Evolutionary conservation across 2,888 invertebrate species (phyloP).

Genomic region (Pristionchus mayeri): DNA sequence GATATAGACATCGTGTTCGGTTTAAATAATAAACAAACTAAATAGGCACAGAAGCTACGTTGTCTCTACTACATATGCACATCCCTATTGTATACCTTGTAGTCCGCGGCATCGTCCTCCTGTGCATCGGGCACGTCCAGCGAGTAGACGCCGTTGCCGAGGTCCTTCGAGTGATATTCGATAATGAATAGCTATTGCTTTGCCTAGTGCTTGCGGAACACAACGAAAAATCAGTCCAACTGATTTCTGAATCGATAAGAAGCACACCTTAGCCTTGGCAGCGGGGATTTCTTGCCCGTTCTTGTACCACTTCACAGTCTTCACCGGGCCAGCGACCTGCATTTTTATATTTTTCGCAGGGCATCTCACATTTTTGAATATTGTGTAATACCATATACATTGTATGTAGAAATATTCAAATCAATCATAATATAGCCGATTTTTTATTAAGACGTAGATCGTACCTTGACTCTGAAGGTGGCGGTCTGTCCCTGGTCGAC

Average conservation of each 20-base stretch:
- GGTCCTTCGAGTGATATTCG: background rate
- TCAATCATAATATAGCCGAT: too few relatives aligned
- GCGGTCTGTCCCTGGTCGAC: conserved; percentile 89
- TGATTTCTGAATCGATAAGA: too few relatives aligned
- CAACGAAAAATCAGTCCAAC: too few relatives aligned
- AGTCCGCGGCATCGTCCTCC: conserved; percentile 70
- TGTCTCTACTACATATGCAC: too few relatives aligned
- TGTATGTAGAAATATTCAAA: too few relatives aligned
- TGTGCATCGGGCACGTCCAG: conserved; percentile 52
- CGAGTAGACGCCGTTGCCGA: conserved; percentile 51
- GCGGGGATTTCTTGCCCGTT: conserved; percentile 70
- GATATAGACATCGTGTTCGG: too few relatives aligned
- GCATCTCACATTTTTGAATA: too few relatives aligned
- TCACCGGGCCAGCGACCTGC: conserved; percentile 83
- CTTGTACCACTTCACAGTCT: conserved; percentile 86
- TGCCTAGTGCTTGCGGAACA: conserved; percentile 50
- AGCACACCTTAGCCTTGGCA: conserved; percentile 46
- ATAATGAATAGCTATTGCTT: conserved; percentile 50
- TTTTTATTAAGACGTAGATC: background rate
- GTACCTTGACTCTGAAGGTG: conserved; percentile 80
- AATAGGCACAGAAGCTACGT: too few relatives aligned
- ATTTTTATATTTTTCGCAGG: background rate
- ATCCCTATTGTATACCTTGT: conserved; percentile 52
- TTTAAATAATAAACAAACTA: too few relatives aligned
- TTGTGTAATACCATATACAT: too few relatives aligned